These are phyloP conservation scores for Dasysyrphus tricinctus DNA, from an alignment of 2,888 invertebrate genomes.

Conservation along the genomic window DNA sequence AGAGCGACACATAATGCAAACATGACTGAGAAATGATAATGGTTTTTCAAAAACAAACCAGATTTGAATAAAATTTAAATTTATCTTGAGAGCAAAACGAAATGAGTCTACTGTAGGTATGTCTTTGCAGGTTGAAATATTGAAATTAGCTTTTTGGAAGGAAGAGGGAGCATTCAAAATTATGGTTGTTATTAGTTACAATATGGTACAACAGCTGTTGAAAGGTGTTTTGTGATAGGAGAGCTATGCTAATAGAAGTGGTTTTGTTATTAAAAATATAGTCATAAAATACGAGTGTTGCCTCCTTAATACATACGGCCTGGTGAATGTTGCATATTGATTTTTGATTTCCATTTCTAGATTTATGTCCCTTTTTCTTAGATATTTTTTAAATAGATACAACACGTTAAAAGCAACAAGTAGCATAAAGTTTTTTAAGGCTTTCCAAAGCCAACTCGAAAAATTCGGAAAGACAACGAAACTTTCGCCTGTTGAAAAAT, in stretches of 20 bases:
- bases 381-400: too few species aligned
- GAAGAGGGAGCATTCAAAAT: background rate
- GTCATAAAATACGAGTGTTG: background rate
- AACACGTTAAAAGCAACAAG: too few species aligned
- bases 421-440: too few species aligned
- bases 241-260: background rate
- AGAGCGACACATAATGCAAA: background rate
- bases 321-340: too few species aligned
- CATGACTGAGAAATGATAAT: background rate
- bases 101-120: background rate
- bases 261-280: background rate
- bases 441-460: too few species aligned
- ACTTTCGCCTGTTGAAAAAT: too few species aligned
- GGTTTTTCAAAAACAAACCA: background rate
- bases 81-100: background rate
- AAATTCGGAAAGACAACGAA: too few species aligned
- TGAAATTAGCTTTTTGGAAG: background rate
- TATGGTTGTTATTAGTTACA: background rate
- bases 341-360: too few species aligned
- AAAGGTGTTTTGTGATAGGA: background rate
- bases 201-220: background rate
- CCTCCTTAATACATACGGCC: too few species aligned
- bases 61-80: slow-evolving; percentile 4
- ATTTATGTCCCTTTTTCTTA: too few species aligned
- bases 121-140: background rate